Evolutionary conservation across 2,888 invertebrate species (phyloP).

Genomic region (Galerucella calmariensis): DNA sequence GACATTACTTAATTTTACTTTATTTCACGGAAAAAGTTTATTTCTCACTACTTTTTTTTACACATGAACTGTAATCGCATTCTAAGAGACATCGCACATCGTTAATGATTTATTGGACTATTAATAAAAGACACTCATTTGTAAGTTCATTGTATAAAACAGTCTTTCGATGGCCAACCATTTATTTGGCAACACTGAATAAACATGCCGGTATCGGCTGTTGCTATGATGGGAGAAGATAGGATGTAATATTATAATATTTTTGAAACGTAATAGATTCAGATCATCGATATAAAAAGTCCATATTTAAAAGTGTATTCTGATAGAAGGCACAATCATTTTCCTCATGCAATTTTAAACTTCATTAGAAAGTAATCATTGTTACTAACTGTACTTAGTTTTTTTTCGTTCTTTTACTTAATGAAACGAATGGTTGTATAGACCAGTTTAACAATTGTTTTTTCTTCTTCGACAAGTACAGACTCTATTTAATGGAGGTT

Average conservation of each 20-base stretch:
- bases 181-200: too few species aligned
- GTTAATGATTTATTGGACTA: too few species aligned
- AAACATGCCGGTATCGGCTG: too few species aligned
- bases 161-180: too few species aligned
- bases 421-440: constrained; percentile 45
- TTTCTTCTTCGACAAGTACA: not conserved
- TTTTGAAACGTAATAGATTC: not conserved
- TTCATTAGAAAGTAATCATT: constrained; percentile 58
- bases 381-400: constrained; percentile 53
- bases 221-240: too few species aligned
- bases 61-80: too few species aligned
- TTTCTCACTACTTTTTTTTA: too few species aligned
- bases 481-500: not conserved
- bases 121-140: too few species aligned
- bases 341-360: constrained; percentile 56
- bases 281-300: constrained; percentile 24
- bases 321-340: constrained; percentile 47
- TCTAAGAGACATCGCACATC: too few species aligned
- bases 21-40: too few species aligned
- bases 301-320: constrained; percentile 47
- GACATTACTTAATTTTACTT: too few species aligned
- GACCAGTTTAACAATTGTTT: constrained; percentile 1
- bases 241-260: not conserved
- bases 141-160: too few species aligned
- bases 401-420: constrained; percentile 42